Evolutionary conservation across 2,888 invertebrate genomes (phyloP).

Genomic region (Falcaria lacertinaria): DNA sequence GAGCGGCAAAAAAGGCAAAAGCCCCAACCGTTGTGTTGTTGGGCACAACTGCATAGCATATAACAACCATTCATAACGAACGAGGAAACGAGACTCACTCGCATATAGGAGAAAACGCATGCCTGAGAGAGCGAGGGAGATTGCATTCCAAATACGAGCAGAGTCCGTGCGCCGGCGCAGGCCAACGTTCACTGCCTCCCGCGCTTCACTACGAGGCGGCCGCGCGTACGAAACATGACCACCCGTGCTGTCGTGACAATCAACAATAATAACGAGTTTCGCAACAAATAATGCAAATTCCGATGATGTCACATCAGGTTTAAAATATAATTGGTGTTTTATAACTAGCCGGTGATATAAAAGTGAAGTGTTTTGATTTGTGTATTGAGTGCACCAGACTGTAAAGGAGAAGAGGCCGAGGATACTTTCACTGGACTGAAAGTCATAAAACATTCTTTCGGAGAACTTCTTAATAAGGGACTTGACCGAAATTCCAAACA

Average conservation of each 20-base stretch:
- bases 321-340: slow-evolving; percentile 35
- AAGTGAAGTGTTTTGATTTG: slow-evolving; percentile 35
- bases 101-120: slow-evolving; percentile 55
- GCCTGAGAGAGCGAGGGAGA: slow-evolving; percentile 71
- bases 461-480: slow-evolving; percentile 63
- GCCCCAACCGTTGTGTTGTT: slow-evolving; percentile 35
- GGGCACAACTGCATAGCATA: slow-evolving; percentile 50
- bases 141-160: slow-evolving; percentile 62
- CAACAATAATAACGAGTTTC: slow-evolving; percentile 41
- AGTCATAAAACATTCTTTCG: slow-evolving; percentile 73
- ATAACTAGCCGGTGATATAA: slow-evolving; percentile 31
- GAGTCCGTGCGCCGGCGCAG: slow-evolving; percentile 23
- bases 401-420: slow-evolving; percentile 61
- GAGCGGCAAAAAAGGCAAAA: slow-evolving; percentile 41
- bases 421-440: slow-evolving; percentile 79
- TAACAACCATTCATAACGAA: slow-evolving; percentile 64
- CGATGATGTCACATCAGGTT: slow-evolving; percentile 44
- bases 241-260: slow-evolving; percentile 39
- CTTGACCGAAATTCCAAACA: slow-evolving; percentile 35
- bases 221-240: slow-evolving; percentile 19
- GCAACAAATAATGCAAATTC: slow-evolving; percentile 38
- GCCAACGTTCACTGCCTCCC: slow-evolving; percentile 24
- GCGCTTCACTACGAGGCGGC: slow-evolving; percentile 20
- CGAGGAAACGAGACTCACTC: slow-evolving; percentile 56
- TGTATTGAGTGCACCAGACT: slow-evolving; percentile 45